Evolutionary conservation across 2,888 invertebrate genomes (phyloP).

Genomic region (Heliconius ismenius): DNA sequence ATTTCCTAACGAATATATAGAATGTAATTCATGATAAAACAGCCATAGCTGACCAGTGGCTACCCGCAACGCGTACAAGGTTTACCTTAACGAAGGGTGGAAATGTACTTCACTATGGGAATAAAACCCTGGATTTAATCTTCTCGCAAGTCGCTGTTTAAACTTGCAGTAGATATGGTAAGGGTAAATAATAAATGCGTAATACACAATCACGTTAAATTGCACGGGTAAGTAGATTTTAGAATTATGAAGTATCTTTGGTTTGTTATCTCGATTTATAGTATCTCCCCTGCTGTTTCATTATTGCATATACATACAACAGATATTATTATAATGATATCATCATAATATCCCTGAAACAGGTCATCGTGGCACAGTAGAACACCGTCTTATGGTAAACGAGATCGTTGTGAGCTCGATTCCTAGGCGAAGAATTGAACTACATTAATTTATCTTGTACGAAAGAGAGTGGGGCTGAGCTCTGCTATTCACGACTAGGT

Average conservation of each 20-base stretch:
- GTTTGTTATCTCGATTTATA: slow-evolving; percentile 30
- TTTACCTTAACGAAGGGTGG: slow-evolving; percentile 72
- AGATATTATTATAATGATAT: neutral
- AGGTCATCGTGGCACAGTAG: neutral
- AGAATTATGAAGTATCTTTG: slow-evolving; percentile 24
- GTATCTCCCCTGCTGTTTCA: slow-evolving; percentile 31
- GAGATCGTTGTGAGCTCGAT: neutral
- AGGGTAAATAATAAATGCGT: slow-evolving; percentile 77
- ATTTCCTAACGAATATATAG: neutral
- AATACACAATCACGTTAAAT: slow-evolving; percentile 71
- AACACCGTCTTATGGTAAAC: neutral
- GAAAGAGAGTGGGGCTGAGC: no score
- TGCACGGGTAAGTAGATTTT: slow-evolving; percentile 53
- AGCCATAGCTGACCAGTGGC: slow-evolving; percentile 67
- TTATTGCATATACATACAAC: slow-evolving; percentile 18
- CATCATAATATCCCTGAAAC: neutral
- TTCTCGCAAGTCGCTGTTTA: slow-evolving; percentile 76
- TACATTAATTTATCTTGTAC: neutral
- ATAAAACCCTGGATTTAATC: slow-evolving; percentile 80
- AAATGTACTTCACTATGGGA: slow-evolving; percentile 75
- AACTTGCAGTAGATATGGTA: slow-evolving; percentile 77
- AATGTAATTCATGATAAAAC: slow-evolving; percentile 30
- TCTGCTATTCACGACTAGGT: no score
- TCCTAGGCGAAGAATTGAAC: neutral
- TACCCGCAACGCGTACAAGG: slow-evolving; percentile 79